Evolutionary conservation across 2,888 invertebrate species (phyloP), one percentile per base, ranked within the genome.

Genomic region (Drosophila formosana): DNA sequence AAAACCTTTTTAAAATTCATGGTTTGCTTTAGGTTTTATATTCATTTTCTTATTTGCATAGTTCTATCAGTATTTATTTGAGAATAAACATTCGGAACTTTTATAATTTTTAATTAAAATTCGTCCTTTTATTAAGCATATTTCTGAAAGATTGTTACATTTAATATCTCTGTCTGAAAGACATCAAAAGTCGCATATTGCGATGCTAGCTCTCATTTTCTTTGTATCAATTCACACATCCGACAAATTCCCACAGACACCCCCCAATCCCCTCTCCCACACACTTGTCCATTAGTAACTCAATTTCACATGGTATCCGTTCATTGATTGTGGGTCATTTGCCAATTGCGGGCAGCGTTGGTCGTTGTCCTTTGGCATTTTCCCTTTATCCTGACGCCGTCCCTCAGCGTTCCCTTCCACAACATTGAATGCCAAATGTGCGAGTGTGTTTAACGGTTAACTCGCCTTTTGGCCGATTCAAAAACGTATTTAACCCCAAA

Each of bases 281-380:
- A 34, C 37, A 23, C 41, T n/a, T 4, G 3, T 9, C 32, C 23
- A 18, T 41, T 11, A 39, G 13, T 64, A 50, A 53, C 51, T 62
- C 30, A 49, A 51, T 65, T 69, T 63, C 37, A 9, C 39, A 39
- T 32, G 56, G 47, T 70, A 77, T 78, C 70, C 78, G 85, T 58
- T 71, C 55, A 66, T 66, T 77, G 77, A 75, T 72, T 77, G 72
- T 45, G 72, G 55, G 46, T 60, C 72, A 75, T 77, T 75, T 66
- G 58, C 30, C 77, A 66, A 53, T 66, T 75, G 55, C 9, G 55
- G 7, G n/a, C 18, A 28, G 13, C 43, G 23, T 3, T 37, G 41
- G 23, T 26, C 37, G 34, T 26, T 9, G 13, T 34, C 18, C 7
- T 8, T 37, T 37, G n/a, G 11, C 37, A 2, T n/a, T 6, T 23